phyloP scores from a whole-genome alignment of 1,140 invertebrate species.

The Idris sp. region DNA sequence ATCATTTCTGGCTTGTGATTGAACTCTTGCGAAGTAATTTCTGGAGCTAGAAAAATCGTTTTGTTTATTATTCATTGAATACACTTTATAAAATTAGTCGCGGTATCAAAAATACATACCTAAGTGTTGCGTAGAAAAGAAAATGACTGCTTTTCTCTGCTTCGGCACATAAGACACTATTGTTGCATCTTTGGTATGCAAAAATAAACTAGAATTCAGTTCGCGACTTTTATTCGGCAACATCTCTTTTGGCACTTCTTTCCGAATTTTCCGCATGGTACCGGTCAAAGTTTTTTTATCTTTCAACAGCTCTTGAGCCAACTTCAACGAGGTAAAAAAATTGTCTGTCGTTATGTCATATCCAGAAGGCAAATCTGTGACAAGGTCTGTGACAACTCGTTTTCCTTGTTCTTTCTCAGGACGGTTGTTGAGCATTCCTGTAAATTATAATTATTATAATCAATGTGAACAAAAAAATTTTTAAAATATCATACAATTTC shows the following conservation, averaged over 20 bases:
- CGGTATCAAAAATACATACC: not conserved
- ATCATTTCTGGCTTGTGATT: slow-evolving; percentile 19
- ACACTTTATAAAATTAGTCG: too few species aligned
- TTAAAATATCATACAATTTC: too few species aligned
- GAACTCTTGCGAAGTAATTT: slow-evolving; percentile 12
- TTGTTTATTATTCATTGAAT: too few species aligned
- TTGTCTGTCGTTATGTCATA: too few species aligned
- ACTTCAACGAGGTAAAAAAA: slow-evolving; percentile 27
- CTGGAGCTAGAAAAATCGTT: slow-evolving; percentile 16
- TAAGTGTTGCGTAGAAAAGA: slow-evolving; percentile 19
- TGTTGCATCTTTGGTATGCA: slow-evolving; percentile 9
- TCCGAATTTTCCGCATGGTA: slow-evolving; percentile 16
- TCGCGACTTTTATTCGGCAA: slow-evolving; percentile 22
- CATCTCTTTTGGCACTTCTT: slow-evolving; percentile 28
- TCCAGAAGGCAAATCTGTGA: too few species aligned
- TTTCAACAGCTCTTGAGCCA: slow-evolving; percentile 13
- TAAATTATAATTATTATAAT: too few species aligned
- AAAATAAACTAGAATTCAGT: slow-evolving; percentile 19
- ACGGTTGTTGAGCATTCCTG: too few species aligned
- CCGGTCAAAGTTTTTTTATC: slow-evolving; percentile 19
- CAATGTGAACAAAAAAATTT: too few species aligned
- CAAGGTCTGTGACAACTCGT: too few species aligned
- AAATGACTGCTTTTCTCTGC: slow-evolving; percentile 12
- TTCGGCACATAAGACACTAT: slow-evolving; percentile 30
- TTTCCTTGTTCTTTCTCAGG: too few species aligned